phyloP scores from a whole-genome alignment of 2,113 vertebrate species.

The Blennius ocellaris region DNA sequence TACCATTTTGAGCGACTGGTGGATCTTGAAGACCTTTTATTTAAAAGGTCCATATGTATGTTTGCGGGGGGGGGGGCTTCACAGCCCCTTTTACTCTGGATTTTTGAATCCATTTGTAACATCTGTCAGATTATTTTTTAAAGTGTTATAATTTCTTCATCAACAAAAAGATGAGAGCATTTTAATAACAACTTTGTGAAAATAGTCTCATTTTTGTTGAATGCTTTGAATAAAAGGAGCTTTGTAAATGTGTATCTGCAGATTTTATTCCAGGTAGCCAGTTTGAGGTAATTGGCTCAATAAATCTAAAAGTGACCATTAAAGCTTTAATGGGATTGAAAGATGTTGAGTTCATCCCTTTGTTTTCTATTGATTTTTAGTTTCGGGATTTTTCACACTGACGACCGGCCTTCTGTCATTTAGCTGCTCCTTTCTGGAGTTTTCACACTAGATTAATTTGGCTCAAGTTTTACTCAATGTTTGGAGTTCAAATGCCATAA shows the following conservation, averaged over 20 bases:
- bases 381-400: no score
- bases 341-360: no score
- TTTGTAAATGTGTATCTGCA: slow-evolving; percentile 29
- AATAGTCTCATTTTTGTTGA: slow-evolving; percentile 39
- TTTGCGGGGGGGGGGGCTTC: slow-evolving; percentile 9
- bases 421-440: no score
- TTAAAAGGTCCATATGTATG: slow-evolving; percentile 42
- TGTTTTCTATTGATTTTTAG: no score
- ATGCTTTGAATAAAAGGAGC: slow-evolving; percentile 63
- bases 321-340: no score
- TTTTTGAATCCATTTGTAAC: not conserved
- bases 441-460: no score
- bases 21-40: slow-evolving; percentile 46
- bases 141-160: not conserved
- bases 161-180: slow-evolving; percentile 18
- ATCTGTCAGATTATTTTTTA: no score
- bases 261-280: not conserved
- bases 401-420: no score
- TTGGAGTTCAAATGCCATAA: no score
- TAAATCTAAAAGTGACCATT: no score
- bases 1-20: slow-evolving; percentile 33
- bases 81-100: not conserved
- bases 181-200: slow-evolving; percentile 48
- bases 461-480: no score
- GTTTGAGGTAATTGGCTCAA: not conserved